These are phyloP conservation scores for Alethe castanea DNA, from an alignment of 2,113 vertebrate genomes.

Conservation along the genomic window DNA sequence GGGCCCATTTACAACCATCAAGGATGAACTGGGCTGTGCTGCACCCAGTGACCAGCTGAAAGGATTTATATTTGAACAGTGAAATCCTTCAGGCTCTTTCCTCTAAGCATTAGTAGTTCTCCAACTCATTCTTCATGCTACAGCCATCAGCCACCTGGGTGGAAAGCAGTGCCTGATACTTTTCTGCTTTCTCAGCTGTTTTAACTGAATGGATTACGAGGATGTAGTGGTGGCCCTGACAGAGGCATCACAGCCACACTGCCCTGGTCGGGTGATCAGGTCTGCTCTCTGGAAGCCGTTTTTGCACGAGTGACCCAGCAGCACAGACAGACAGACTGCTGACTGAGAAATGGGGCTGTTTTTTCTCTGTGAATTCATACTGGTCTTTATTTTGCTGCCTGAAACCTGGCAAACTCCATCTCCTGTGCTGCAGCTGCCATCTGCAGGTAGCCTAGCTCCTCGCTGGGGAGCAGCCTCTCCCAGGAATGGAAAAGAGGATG, in stretches of 20 bases:
- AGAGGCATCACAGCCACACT: neutral
- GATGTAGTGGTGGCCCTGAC: neutral
- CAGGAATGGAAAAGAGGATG: neutral
- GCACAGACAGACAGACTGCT: neutral
- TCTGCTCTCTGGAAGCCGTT: neutral
- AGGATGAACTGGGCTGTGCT: neutral
- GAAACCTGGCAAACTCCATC: neutral
- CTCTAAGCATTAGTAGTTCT: neutral
- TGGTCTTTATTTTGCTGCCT: neutral
- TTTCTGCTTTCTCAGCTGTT: neutral
- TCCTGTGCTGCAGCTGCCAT: neutral
- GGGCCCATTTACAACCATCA: rapidly evolving
- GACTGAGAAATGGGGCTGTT: neutral
- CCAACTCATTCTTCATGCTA: neutral
- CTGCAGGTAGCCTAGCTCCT: neutral
- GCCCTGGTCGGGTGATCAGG: rapidly evolving
- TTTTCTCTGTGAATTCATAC: neutral
- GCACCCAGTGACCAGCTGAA: neutral
- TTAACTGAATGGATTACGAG: neutral
- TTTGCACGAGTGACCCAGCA: neutral
- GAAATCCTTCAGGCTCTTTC: neutral
- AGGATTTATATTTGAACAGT: neutral
- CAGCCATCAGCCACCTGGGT: neutral
- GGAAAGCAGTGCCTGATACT: neutral
- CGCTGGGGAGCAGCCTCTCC: neutral